Evolutionary conservation across 2,113 vertebrate genomes (phyloP), one percentile per base, ranked within the genome.

Genomic region (Camelus dromedarius): DNA sequence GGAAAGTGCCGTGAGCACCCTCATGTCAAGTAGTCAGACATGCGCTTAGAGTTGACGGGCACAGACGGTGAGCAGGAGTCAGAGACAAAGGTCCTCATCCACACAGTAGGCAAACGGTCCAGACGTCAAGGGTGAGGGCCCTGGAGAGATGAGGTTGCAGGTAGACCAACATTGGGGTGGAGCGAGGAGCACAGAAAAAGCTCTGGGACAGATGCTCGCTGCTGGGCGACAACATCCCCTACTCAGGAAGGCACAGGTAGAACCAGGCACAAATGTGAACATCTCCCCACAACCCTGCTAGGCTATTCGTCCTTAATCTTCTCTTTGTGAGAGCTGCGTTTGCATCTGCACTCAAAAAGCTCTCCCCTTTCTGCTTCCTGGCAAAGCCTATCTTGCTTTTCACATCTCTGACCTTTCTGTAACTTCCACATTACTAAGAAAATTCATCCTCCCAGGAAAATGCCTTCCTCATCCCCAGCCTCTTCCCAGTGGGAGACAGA

Each of bases 11-110:
- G 13, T 94, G 58, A 72, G 30, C 52, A 20, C 28, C 12, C 2
- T 50, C 28, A 5, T 4, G 30, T 10, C 28, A 67, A 60, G 38
- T 38, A 9, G 20, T 14, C 58, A 35, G 48, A 16, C 0, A 0
- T 30, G 32, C 35, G 26, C 4, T 9, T 16, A 66, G 32, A n/a
- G 50, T 93, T 46, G 35, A 77, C 4, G 22, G 22, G 38, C 28
- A 14, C 22, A 12, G 52, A 30, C 67, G 1, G 0, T 22, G 48
- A 60, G 19, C 6, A 22, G n/a, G 35, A 50, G 52, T 48, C 69
- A n/a, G 42, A 92, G 48, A 46, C 26, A 15, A 80, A 83, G 11
- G 2, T 5, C 11, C 48, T 28, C 15, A 12, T 30, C 24, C 30
- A 46, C 48, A 26, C 0, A 9, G 32, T 14, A 46, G 64, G 5